A percentile compares a stretch with the other conserved stretches of the same genome.
Conservation (phyloP, 2,888 invertebrate species). For the Vannuccia rotundouncinata region DNA sequence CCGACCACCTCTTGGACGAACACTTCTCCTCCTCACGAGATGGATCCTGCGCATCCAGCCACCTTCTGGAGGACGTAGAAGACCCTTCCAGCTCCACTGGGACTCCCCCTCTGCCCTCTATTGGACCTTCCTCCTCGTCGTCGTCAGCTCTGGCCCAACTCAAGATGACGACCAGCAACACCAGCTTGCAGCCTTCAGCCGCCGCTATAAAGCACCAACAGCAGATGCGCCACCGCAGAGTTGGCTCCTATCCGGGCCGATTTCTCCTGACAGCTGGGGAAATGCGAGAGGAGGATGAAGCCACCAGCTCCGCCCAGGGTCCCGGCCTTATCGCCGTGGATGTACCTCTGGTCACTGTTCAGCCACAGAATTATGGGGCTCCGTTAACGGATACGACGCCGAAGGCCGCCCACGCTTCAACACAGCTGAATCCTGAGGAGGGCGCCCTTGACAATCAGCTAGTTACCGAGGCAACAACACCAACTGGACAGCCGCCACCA, state of each 20-base stretch:
- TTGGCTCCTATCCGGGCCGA: not conserved
- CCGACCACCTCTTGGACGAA: slow-evolving; percentile 14
- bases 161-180: no score
- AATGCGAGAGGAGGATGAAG: not conserved
- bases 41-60: not conserved
- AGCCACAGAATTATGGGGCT: no score
- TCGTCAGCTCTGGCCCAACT: no score
- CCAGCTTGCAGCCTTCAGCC: no score
- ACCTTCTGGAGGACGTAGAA: not conserved
- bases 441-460: not conserved
- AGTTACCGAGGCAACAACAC: not conserved
- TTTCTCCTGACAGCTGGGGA: not conserved
- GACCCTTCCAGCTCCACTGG: not conserved
- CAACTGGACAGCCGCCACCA: not conserved
- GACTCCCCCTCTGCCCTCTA: not conserved
- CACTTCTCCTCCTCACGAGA: not conserved
- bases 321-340: no score
- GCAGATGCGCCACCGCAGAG: not conserved
- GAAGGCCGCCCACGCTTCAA: no score
- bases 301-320: no score
- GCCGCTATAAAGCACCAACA: no score
- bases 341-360: no score
- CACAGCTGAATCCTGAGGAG: not conserved
- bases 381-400: no score
- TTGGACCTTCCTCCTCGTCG: not conserved